Conservation (phyloP, 2,888 invertebrate genomes). For the Nymphalis polychloros region DNA sequence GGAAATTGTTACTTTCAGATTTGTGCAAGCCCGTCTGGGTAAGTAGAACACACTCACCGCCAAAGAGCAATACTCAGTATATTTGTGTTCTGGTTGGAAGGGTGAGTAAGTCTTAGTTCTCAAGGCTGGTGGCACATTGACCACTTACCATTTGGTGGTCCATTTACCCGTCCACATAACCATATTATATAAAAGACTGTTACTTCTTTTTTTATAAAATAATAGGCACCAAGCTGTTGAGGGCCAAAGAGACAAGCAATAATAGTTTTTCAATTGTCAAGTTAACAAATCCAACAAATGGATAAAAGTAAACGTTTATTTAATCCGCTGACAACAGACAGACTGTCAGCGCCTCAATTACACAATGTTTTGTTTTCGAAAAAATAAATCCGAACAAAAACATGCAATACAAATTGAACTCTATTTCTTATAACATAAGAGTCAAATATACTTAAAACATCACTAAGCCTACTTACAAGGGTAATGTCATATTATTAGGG, state of each 20-base stretch:
- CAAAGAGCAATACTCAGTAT: no score
- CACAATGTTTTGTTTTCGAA: slow-evolving; percentile 34
- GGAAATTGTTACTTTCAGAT: no score
- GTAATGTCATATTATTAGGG: slow-evolving; percentile 24
- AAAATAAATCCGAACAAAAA: slow-evolving; percentile 14
- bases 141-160: no score
- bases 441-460: background rate
- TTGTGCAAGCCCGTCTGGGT: no score
- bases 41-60: no score
- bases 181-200: no score
- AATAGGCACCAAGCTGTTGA: no score
- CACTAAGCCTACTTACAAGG: slow-evolving; percentile 19
- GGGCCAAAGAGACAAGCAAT: background rate
- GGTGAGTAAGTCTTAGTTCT: no score
- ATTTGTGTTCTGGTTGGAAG: no score
- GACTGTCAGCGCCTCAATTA: slow-evolving; percentile 27
- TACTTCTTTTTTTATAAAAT: no score
- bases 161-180: no score
- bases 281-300: slow-evolving; percentile 6
- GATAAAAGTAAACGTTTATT: slow-evolving; percentile 11
- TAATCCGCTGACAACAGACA: slow-evolving; percentile 23
- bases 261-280: slow-evolving; percentile 1
- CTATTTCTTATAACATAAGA: background rate
- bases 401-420: background rate
- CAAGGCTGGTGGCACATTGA: no score